Evolutionary conservation across 1,140 invertebrate species (phyloP).

Genomic region (Chironomus striatipennis): DNA sequence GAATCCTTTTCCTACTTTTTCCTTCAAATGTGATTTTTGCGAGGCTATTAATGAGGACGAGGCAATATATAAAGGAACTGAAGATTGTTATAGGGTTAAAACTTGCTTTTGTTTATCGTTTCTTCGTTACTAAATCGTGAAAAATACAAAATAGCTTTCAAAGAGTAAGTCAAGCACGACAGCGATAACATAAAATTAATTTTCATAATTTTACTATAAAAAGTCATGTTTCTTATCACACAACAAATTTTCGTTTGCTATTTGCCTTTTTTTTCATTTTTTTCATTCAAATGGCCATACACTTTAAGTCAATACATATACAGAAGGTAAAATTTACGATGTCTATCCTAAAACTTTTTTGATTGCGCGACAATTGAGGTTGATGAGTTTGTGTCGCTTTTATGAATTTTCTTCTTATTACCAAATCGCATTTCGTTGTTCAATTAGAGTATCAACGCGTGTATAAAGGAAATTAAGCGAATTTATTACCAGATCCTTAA

Average conservation of each 20-base stretch:
- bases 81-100: no score
- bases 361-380: background rate
- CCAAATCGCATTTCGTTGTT: background rate
- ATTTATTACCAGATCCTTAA: background rate
- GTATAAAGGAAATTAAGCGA: background rate
- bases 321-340: background rate
- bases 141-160: background rate
- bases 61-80: background rate
- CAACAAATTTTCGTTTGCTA: background rate
- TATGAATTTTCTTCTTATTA: background rate
- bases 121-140: background rate
- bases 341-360: background rate
- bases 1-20: no score
- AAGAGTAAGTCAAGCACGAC: background rate
- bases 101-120: no score
- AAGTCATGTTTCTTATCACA: conserved; percentile 22
- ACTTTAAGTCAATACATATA: background rate
- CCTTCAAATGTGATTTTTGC: background rate
- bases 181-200: conserved; percentile 20
- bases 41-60: conserved; percentile 4
- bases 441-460: conserved; percentile 10
- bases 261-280: background rate
- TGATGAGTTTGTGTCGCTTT: background rate
- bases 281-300: no score
- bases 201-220: conserved; percentile 23